A percentile compares a stretch with the other conserved stretches of the same genome.
Conservation (phyloP, 2,797 vertebrate species). For the Epinephelus awoara region DNA sequence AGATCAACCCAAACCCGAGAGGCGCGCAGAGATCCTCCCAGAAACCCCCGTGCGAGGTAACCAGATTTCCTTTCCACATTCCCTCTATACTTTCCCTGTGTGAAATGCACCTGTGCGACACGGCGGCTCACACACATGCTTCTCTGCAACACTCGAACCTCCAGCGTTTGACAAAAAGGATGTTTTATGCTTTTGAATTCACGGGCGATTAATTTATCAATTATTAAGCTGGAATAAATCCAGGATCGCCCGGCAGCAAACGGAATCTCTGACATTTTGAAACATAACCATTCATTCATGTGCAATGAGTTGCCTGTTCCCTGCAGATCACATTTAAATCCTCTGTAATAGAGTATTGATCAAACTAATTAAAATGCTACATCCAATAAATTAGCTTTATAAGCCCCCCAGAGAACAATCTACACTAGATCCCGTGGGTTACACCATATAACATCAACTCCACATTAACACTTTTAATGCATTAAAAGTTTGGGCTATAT, state of each 20-base stretch:
- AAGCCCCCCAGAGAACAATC: slow-evolving; percentile 7
- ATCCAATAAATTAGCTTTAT: slow-evolving; percentile 51
- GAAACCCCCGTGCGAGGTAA: slow-evolving; percentile 75
- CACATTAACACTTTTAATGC: slow-evolving; percentile 3
- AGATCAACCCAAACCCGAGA: slow-evolving; percentile 64
- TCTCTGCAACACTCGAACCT: slow-evolving; percentile 29
- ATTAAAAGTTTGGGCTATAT: slow-evolving; percentile 56
- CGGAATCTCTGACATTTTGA: slow-evolving; percentile 33
- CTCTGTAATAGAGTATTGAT: slow-evolving; percentile 65
- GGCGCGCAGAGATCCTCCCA: slow-evolving; percentile 57
- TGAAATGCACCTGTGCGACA: background rate
- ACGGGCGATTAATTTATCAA: slow-evolving; percentile 43
- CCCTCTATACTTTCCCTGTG: slow-evolving; percentile 29
- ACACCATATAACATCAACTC: slow-evolving; percentile 4
- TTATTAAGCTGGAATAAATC: slow-evolving; percentile 39
- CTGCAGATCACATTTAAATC: slow-evolving; percentile 50
- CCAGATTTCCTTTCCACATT: slow-evolving; percentile 42
- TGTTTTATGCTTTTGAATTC: slow-evolving; percentile 35
- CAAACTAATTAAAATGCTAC: slow-evolving; percentile 65
- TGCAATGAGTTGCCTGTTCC: slow-evolving; percentile 19
- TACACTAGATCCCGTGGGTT: background rate
- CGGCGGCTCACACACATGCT: background rate
- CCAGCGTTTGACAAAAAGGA: slow-evolving; percentile 26
- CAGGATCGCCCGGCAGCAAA: slow-evolving; percentile 12
- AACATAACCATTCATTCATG: slow-evolving; percentile 32